Evolutionary conservation across 1,140 invertebrate species (phyloP), one percentile per base, ranked within the genome.

Genomic region (Bathynomus jamesi): DNA sequence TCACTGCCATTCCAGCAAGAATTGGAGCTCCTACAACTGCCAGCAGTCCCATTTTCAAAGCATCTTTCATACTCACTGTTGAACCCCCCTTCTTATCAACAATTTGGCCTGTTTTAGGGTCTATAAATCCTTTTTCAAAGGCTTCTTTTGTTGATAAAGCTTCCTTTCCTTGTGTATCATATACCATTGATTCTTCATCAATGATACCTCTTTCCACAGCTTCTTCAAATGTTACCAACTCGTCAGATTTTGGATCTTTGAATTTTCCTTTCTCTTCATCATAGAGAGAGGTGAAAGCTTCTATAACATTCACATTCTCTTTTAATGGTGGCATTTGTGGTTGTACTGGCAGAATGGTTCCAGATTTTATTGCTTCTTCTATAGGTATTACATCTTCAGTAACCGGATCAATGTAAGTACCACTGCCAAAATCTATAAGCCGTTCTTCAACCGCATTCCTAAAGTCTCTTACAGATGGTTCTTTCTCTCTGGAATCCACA

Each of bases 31-130:
- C 73, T 17, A 75, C 67, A n/a, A 92, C 76, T 13, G 69, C 76
- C 53, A 95, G 80, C 0, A 95, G 83, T 13, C 94, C 95, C 79
- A 93, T 83, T 81, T 95, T 94, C 3, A 92, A 88, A 64, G 93
- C 94, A 77, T 96, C 89, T 32, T 83, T 82, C 10, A 89, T 77
- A 25, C 83, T 85, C 10, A 90, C 81, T 28, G 84, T 80, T 80
- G 83, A 83, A 11, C 83, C 84, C 71, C 82, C 82, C 71, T 86
- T 83, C 17, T 76, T 71, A 80, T 90, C 87, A 64, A 80, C 78
- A 31, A 83, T 82, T 70, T 89, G 84, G 78, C 91, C 91, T 70
- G 88, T 89, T 77, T 88, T 86, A 68, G 90, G 86, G 83, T 96
- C 90, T 75, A 96, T 85, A 79, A 90, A 79, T 67, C 90, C 89